These are phyloP conservation scores for Pangasianodon hypophthalmus DNA, from an alignment of 2,113 vertebrate genomes.

Conservation along the genomic window DNA sequence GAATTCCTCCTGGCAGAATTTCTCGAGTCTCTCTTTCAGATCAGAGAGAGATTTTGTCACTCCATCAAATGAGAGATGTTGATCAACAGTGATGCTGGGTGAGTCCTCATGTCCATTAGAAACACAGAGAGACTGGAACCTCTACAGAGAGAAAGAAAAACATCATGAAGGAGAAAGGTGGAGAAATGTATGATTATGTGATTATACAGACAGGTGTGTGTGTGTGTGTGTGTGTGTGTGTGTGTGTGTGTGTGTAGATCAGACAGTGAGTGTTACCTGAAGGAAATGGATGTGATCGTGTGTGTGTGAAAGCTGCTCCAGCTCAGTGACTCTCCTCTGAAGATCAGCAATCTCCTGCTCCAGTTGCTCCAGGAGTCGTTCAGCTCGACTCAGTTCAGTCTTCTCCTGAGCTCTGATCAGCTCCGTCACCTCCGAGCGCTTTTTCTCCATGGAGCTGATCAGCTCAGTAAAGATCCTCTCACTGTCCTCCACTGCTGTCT, in stretches of 20 bases:
- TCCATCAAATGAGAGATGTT: conserved; percentile 15
- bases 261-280: conserved; percentile 26
- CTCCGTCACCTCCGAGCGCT: conserved; percentile 5
- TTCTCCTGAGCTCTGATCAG: conserved; percentile 6
- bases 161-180: background rate
- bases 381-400: conserved; percentile 2
- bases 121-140: background rate
- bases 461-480: too few species aligned
- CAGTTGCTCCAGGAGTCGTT: conserved; percentile 7
- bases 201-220: background rate
- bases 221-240: too few species aligned
- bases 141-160: too few species aligned
- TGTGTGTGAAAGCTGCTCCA: conserved; percentile 48
- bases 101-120: background rate
- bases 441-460: too few species aligned
- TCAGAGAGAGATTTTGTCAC: conserved; percentile 10
- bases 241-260: too few species aligned
- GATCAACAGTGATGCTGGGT: background rate
- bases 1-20: conserved; percentile 5
- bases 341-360: conserved; percentile 28
- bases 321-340: conserved; percentile 37
- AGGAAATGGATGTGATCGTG: conserved; percentile 48
- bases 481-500: too few species aligned
- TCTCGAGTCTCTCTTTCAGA: background rate
- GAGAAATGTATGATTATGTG: background rate